Conservation (phyloP, 2,113 vertebrate species). For the Columbina picui region DNA sequence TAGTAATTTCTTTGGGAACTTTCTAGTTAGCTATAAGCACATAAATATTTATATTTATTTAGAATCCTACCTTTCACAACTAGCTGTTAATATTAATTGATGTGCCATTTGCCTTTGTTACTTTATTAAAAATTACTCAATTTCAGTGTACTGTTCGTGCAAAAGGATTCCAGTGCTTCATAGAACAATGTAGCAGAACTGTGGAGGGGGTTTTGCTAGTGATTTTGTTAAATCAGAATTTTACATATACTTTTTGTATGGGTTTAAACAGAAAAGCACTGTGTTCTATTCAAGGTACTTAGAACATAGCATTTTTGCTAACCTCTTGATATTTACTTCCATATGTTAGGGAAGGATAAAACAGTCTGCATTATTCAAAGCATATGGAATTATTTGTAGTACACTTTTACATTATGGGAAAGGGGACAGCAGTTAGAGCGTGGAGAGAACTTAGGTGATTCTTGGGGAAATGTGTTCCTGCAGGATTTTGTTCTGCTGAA, state of each 20-base stretch:
- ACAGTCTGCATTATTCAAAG: not conserved
- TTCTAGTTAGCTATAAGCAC: not conserved
- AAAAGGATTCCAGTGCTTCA: not conserved
- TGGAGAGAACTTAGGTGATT: not conserved
- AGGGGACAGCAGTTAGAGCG: not conserved
- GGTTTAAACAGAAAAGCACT: not conserved
- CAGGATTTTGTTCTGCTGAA: not conserved
- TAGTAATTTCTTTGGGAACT: not conserved
- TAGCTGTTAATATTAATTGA: not conserved
- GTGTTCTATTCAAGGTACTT: not conserved
- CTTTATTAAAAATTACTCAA: not conserved
- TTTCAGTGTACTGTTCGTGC: not conserved
- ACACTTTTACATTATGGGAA: not conserved
- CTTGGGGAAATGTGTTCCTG: not conserved
- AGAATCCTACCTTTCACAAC: not conserved
- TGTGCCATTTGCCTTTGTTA: not conserved
- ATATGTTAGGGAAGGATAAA: not conserved
- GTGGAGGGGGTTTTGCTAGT: fast-evolving
- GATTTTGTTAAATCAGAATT: not conserved
- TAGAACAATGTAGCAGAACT: not conserved
- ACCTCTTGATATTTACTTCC: not conserved
- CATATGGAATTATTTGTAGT: not conserved
- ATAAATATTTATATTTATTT: not conserved
- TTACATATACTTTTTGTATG: not conserved
- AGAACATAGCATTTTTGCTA: not conserved